These are phyloP conservation scores for Ophion slaviceki DNA, from an alignment of 2,888 invertebrate genomes.

Conservation along the genomic window DNA sequence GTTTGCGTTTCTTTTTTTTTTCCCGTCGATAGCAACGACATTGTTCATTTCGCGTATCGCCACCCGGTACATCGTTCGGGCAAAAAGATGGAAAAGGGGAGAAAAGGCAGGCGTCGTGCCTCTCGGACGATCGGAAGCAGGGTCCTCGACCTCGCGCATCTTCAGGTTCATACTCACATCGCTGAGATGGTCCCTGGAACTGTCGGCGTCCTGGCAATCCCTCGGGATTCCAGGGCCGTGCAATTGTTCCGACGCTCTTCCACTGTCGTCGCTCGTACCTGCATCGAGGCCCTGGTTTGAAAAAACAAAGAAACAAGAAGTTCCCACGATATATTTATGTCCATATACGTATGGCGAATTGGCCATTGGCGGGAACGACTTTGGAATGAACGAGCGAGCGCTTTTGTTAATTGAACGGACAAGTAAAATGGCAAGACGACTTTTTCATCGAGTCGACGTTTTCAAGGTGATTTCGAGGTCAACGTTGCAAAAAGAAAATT, in stretches of 20 bases:
- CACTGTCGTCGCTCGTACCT: slow-evolving; percentile 94
- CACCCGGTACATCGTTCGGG: background rate
- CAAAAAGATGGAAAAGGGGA: background rate
- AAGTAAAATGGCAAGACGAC: too few relatives aligned
- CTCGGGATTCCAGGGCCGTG: slow-evolving; percentile 87
- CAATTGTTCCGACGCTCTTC: slow-evolving; percentile 92
- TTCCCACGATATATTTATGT: too few relatives aligned
- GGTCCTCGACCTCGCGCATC: slow-evolving; percentile 16
- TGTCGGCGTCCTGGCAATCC: slow-evolving; percentile 89
- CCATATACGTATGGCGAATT: too few relatives aligned
- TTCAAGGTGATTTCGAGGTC: too few relatives aligned
- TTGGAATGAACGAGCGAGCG: too few relatives aligned
- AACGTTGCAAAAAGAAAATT: too few relatives aligned
- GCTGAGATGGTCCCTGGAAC: slow-evolving; percentile 93
- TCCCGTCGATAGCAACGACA: too few relatives aligned
- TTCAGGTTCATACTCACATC: slow-evolving; percentile 87
- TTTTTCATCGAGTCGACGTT: too few relatives aligned
- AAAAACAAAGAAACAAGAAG: background rate
- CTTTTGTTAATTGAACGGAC: too few relatives aligned
- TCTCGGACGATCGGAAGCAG: slow-evolving; percentile 2
- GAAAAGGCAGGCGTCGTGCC: slow-evolving; percentile 19
- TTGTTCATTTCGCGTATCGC: too few relatives aligned
- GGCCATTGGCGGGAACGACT: too few relatives aligned
- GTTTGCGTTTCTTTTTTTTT: too few relatives aligned
- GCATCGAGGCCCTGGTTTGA: slow-evolving; percentile 89